Percentiles rank a stretch among this genome's conserved stretches.
These are phyloP conservation scores for Myotis vivesi DNA, from an alignment of 2,797 vertebrate species.

Conservation along the genomic window DNA sequence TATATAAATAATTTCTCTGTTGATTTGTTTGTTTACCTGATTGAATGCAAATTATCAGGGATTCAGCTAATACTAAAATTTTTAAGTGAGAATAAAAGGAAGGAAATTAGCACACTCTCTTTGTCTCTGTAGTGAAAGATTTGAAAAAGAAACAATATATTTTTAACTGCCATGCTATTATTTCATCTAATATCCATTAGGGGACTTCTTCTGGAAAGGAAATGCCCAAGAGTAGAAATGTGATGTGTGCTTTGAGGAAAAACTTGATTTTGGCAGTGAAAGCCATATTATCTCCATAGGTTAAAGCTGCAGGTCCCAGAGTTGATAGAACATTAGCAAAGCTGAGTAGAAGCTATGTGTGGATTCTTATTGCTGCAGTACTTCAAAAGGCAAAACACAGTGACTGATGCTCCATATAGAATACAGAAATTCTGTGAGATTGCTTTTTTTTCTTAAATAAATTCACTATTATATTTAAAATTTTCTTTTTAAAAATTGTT, in stretches of 20 bases:
- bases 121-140: not conserved
- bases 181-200: constrained; percentile 49
- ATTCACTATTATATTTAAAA: not conserved
- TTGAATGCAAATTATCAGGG: constrained; percentile 9
- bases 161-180: constrained; percentile 39
- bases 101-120: not conserved
- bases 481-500: not conserved
- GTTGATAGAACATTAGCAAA: constrained; percentile 1
- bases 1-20: constrained; percentile 18
- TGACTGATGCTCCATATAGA: not conserved
- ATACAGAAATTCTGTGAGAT: not conserved
- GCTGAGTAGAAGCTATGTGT: not conserved
- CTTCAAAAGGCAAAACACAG: not conserved
- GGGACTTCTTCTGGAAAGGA: constrained; percentile 25
- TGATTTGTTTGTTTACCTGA: constrained; percentile 56
- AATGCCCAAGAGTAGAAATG: constrained; percentile 19
- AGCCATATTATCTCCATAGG: not conserved
- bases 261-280: constrained; percentile 25
- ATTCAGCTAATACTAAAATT: constrained; percentile 48
- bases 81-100: constrained; percentile 30
- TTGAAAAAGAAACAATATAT: constrained; percentile 48
- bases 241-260: constrained; percentile 34
- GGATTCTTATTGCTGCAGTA: not conserved
- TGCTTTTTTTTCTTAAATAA: not conserved
- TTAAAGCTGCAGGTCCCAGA: not conserved